Evolutionary conservation across 2,113 vertebrate species (phyloP).

Genomic region (Hipposideros armiger): DNA sequence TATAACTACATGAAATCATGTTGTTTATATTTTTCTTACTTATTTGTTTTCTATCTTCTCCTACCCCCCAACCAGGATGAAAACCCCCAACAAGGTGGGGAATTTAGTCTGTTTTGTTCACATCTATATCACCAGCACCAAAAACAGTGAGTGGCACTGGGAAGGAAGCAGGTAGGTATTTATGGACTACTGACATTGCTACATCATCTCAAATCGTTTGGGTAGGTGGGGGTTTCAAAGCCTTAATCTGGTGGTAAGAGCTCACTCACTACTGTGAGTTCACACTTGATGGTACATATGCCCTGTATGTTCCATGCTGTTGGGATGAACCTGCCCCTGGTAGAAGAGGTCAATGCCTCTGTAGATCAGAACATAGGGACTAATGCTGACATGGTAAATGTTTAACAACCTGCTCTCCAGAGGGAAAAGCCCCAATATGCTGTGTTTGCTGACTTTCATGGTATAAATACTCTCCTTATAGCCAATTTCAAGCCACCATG

Average conservation of each 20-base stretch:
- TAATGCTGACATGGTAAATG: background rate
- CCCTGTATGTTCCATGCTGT: background rate
- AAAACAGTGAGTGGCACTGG: background rate
- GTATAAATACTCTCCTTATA: background rate
- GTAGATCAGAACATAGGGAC: background rate
- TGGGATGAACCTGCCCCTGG: background rate
- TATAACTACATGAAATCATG: background rate
- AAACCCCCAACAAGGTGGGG: background rate
- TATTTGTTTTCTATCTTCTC: constrained; percentile 30
- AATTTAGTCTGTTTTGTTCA: background rate
- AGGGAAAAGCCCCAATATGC: background rate
- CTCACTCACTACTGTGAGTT: background rate
- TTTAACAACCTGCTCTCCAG: background rate
- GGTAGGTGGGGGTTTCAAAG: background rate
- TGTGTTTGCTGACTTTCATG: background rate
- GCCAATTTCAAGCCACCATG: background rate
- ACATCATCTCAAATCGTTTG: background rate
- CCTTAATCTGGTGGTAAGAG: background rate
- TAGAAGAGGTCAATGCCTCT: background rate
- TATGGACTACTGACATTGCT: background rate
- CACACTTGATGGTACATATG: background rate
- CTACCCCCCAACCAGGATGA: background rate
- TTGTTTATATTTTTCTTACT: background rate
- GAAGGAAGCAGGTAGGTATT: background rate
- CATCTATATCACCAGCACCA: background rate